Evolutionary conservation across 2,797 vertebrate species (phyloP).

Genomic region (Chiroxiphia lanceolata): DNA sequence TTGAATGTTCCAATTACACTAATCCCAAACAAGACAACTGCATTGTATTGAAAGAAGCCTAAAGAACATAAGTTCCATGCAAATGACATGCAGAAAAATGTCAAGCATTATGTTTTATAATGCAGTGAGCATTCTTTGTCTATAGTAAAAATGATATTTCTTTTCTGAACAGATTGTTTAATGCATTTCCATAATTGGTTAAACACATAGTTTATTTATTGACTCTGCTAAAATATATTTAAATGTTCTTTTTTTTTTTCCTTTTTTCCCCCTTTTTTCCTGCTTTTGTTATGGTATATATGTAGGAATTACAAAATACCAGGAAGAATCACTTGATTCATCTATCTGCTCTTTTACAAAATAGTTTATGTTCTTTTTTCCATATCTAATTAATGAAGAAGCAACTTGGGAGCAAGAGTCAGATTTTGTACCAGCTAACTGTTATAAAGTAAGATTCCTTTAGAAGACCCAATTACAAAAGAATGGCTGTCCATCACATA

Average conservation of each 20-base stretch:
- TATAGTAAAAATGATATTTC: not conserved
- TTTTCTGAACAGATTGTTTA: not conserved
- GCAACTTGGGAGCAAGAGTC: not conserved
- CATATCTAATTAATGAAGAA: not conserved
- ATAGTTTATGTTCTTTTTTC: not conserved
- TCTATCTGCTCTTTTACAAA: not conserved
- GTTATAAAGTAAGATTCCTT: not conserved
- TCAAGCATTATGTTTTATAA: not conserved
- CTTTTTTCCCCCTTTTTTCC: not conserved
- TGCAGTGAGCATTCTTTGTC: not conserved
- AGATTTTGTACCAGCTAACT: not conserved
- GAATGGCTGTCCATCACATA: not conserved
- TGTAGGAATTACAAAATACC: not conserved
- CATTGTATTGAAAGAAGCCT: not conserved
- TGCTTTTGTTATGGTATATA: not conserved
- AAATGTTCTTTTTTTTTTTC: fast-evolving
- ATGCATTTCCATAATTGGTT: not conserved
- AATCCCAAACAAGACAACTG: fast-evolving
- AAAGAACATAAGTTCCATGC: not conserved
- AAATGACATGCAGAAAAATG: not conserved
- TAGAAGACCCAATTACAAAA: not conserved
- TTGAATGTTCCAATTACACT: not conserved
- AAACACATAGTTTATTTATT: not conserved
- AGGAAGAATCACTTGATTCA: not conserved
- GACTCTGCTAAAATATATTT: not conserved